These are phyloP conservation scores for Magallana angulata DNA, from an alignment of 1,140 invertebrate genomes.

Conservation along the genomic window DNA sequence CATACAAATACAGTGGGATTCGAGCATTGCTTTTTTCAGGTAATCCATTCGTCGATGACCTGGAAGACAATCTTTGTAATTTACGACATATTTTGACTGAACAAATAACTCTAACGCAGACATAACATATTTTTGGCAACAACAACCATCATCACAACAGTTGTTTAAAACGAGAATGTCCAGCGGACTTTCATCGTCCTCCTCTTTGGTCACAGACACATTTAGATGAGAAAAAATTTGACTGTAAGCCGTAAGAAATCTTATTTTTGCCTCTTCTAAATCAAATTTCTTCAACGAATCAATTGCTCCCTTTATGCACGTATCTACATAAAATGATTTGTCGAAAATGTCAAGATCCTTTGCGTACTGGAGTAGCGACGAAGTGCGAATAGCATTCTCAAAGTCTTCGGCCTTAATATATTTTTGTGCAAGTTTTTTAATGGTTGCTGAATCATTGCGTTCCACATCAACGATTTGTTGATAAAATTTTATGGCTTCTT, in stretches of 20 bases:
- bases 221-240: background rate
- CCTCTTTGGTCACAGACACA: background rate
- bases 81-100: background rate
- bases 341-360: background rate
- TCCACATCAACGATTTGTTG: background rate
- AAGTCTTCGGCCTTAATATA: background rate
- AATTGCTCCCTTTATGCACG: background rate
- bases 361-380: background rate
- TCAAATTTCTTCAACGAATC: background rate
- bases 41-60: background rate
- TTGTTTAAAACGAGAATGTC: background rate
- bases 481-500: background rate
- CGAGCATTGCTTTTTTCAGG: background rate
- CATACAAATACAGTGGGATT: background rate
- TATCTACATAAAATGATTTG: background rate
- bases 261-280: background rate
- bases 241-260: background rate
- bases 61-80: background rate
- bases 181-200: background rate
- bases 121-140: background rate
- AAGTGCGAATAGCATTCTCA: conserved; percentile 11
- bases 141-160: background rate
- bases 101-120: background rate
- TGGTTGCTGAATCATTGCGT: background rate
- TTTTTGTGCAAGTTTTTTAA: background rate